These are phyloP conservation scores for Girardinus metallicus DNA, from an alignment of 2,797 vertebrate species.

Conservation along the genomic window DNA sequence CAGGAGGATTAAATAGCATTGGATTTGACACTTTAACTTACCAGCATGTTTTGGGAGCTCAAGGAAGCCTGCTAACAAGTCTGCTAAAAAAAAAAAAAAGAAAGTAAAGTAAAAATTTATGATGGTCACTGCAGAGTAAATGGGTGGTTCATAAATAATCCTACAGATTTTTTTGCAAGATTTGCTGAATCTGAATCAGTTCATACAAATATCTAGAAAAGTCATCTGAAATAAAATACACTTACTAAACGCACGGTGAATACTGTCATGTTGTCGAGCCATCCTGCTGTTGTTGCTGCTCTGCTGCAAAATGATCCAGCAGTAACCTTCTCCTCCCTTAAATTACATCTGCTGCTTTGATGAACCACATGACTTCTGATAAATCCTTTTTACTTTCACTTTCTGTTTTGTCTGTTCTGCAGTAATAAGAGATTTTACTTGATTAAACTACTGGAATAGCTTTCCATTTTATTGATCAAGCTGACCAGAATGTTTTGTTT, in stretches of 20 bases:
- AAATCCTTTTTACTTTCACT: constrained; percentile 1
- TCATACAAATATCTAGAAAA: background rate
- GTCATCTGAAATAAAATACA: background rate
- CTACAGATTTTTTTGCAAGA: background rate
- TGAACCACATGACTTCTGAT: background rate
- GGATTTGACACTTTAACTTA: background rate
- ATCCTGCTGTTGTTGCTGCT: background rate
- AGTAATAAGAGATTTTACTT: background rate
- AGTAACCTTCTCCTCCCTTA: background rate
- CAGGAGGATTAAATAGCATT: background rate
- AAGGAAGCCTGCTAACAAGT: too few relatives aligned
- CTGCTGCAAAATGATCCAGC: background rate
- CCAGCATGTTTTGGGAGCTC: background rate
- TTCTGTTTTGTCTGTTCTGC: background rate
- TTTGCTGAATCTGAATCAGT: background rate
- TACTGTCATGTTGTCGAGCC: too few relatives aligned
- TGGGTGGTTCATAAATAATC: background rate
- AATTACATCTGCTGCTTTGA: background rate
- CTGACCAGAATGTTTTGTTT: too few relatives aligned
- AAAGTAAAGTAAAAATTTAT: background rate
- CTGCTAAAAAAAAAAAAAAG: background rate
- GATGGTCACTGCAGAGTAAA: background rate
- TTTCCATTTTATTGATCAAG: background rate
- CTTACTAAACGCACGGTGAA: background rate
- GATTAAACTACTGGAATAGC: background rate